These are phyloP conservation scores for Zygaena filipendulae DNA, from an alignment of 2,888 invertebrate genomes.

Conservation along the genomic window DNA sequence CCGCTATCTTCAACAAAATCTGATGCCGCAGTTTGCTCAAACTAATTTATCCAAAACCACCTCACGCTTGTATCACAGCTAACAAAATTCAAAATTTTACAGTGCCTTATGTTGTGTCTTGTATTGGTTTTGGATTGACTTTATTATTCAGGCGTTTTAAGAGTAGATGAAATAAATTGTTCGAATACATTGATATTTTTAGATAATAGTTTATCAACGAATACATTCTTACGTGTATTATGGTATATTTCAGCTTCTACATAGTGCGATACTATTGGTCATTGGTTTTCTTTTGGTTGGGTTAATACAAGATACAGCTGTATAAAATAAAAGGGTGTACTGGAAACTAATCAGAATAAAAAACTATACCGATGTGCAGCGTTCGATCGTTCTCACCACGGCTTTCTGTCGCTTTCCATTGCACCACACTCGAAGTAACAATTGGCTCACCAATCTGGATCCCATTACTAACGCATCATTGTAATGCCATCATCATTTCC, in stretches of 20 bases:
- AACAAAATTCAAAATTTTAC: constrained; percentile 64
- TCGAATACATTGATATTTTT: constrained; percentile 10
- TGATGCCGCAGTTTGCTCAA: no score
- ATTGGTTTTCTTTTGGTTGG: constrained; percentile 69
- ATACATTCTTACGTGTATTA: constrained; percentile 51
- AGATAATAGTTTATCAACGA: no score
- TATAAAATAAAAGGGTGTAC: constrained; percentile 60
- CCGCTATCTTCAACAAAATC: no score
- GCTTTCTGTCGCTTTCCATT: constrained; percentile 68
- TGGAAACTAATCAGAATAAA: constrained; percentile 62
- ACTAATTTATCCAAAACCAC: constrained; percentile 55
- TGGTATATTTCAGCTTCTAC: constrained; percentile 68
- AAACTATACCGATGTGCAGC: constrained; percentile 45
- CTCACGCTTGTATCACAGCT: constrained; percentile 62
- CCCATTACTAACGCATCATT: constrained; percentile 68
- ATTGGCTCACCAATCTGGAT: constrained; percentile 66
- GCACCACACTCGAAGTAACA: constrained; percentile 62
- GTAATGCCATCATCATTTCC: constrained; percentile 57
- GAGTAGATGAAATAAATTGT: no score
- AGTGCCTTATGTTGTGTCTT: constrained; percentile 66
- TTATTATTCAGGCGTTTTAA: no score
- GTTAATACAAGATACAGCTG: constrained; percentile 70
- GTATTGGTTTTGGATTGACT: constrained; percentile 65
- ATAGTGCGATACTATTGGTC: constrained; percentile 62
- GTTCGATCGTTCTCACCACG: constrained; percentile 42